Conservation (phyloP, 2,888 invertebrate species). For the Ypsolopha sequella region DNA sequence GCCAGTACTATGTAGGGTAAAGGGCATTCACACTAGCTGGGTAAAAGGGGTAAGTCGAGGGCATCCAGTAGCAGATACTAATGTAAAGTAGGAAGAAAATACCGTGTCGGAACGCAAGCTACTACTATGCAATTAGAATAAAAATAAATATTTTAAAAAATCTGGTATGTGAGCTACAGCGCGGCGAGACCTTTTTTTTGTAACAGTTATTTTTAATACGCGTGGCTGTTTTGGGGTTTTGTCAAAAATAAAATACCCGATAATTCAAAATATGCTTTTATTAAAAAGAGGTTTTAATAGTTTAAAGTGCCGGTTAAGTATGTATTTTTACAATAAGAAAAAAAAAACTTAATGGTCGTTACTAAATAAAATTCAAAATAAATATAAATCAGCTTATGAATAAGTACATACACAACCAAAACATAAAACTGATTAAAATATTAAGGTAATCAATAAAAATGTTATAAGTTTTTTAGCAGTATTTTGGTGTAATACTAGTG, state of each 20-base stretch:
- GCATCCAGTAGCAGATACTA: conserved; percentile 65
- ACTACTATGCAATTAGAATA: conserved; percentile 36
- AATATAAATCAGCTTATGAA: conserved; percentile 45
- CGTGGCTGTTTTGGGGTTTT: conserved; percentile 22
- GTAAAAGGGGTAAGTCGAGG: conserved; percentile 44
- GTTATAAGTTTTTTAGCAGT: neutral
- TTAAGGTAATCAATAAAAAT: conserved; percentile 6
- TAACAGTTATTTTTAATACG: conserved; percentile 11
- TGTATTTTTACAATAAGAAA: conserved; percentile 56
- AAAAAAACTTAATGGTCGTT: conserved; percentile 35
- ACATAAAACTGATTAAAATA: conserved; percentile 40
- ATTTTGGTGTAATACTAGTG: conserved; percentile 49
- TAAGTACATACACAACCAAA: conserved; percentile 73
- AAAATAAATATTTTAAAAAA: conserved; percentile 21
- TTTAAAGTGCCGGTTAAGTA: conserved; percentile 62
- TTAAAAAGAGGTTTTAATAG: conserved; percentile 53
- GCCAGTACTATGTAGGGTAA: conserved; percentile 41
- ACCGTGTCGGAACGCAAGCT: conserved; percentile 45
- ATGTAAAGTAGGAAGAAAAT: conserved; percentile 39
- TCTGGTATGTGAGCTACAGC: conserved; percentile 67
- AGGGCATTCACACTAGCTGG: conserved; percentile 65
- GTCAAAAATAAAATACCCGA: conserved; percentile 56
- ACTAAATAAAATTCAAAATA: conserved; percentile 51
- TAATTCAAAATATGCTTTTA: conserved; percentile 61
- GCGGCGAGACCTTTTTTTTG: conserved; percentile 17